These are phyloP conservation scores for Rotaria sp. DNA, from an alignment of 2,888 invertebrate species.

Conservation along the genomic window DNA sequence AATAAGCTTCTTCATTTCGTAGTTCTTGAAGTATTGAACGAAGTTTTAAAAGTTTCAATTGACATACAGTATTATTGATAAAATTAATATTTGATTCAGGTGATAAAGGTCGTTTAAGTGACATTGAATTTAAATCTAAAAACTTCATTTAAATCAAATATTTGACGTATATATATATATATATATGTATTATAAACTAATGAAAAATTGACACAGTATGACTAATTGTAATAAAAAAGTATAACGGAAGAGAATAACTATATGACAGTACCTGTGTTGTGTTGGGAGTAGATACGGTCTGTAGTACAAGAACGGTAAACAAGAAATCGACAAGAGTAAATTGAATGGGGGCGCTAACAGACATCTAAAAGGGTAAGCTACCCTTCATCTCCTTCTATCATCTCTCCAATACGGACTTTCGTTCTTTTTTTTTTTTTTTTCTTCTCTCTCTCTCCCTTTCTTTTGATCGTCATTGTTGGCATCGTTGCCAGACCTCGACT, in stretches of 20 bases:
- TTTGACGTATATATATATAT: neutral
- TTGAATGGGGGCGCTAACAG: neutral
- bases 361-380: neutral
- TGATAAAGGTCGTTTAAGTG: conserved; percentile 15
- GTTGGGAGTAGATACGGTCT: neutral
- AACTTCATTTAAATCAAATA: neutral
- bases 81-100: neutral
- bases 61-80: neutral
- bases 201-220: neutral
- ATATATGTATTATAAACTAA: neutral
- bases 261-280: neutral
- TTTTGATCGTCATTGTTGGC: neutral
- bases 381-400: neutral
- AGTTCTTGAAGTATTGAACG: conserved; percentile 21
- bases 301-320: neutral
- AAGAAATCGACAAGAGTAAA: neutral
- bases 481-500: neutral
- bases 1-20: conserved; percentile 36
- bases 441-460: neutral
- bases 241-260: neutral
- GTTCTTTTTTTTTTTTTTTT: neutral
- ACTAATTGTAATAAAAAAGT: neutral
- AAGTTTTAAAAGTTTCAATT: neutral
- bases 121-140: neutral
- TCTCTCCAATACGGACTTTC: neutral